Evolutionary conservation across 2,113 vertebrate genomes (phyloP).

Genomic region (Callithrix jacchus): DNA sequence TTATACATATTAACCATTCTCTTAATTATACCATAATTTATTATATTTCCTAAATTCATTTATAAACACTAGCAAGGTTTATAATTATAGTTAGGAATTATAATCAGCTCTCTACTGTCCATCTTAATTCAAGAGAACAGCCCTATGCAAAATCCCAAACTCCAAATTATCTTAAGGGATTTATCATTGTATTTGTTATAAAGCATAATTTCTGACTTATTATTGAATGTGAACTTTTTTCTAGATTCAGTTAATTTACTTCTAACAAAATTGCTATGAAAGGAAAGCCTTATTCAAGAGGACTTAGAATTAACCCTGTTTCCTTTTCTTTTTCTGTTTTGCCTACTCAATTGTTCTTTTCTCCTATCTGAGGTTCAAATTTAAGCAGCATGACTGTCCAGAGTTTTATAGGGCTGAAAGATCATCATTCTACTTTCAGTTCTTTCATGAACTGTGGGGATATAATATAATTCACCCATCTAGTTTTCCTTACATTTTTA

Average conservation of each 20-base stretch:
- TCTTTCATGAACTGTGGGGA: background rate
- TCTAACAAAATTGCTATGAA: background rate
- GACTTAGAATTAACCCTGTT: background rate
- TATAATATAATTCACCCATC: background rate
- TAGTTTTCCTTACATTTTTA: background rate
- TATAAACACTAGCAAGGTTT: background rate
- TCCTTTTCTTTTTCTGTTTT: background rate
- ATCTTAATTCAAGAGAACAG: background rate
- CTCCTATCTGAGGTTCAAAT: background rate
- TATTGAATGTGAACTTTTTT: background rate
- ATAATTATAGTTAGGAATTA: background rate
- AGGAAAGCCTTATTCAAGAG: background rate
- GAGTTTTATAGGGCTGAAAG: background rate
- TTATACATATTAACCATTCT: too few relatives aligned
- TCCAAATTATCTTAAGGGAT: background rate
- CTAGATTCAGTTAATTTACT: background rate
- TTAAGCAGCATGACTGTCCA: background rate
- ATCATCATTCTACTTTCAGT: background rate
- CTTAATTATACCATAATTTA: too few relatives aligned
- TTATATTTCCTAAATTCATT: too few relatives aligned
- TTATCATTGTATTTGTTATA: background rate
- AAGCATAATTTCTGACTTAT: background rate
- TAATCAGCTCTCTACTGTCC: background rate
- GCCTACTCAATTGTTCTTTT: background rate
- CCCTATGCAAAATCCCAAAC: background rate